Base-by-base conservation (phyloP, 2,888 invertebrate genomes). In the Tuberolachnus salignus region DNA sequence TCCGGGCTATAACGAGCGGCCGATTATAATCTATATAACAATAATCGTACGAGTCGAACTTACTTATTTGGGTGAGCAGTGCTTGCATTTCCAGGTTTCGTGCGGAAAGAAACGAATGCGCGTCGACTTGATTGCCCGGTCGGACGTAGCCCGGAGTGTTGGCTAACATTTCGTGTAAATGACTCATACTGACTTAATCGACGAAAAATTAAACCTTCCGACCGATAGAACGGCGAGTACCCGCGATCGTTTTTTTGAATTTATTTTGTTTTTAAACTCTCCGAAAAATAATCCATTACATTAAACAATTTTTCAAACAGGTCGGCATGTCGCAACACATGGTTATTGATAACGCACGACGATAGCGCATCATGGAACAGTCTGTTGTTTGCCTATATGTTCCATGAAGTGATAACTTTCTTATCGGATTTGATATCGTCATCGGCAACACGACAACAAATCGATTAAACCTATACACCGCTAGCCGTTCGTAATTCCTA, bases 31-130 rank as follows among this genome's bases (percentile, higher is more conserved):
- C n/a, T n/a, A n/a, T 34, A 34, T 6, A 34, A 3, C 6, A 34
- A 34, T 34, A 34, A 34, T 34, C 6, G 6, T 34, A 34, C 34
- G 19, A 69, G 9, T 44, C 2, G 6, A 16, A 46, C 21, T 21
- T 42, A 72, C 82, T 87, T 80, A 93, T 88, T 71, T 90, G 89
- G 83, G 90, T 88, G 63, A 91, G 89, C 87, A 94, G 88, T 19
- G 90, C 88, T 82, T 90, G 89, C 71, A 94, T 91, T 89, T 94
- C 94, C 82, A 89, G 87, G 72, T 91, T 88, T 83, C 92, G 88
- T 10, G 73, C 73, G 8, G 73, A 59, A 42, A 80, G 14, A 46
- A 74, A 81, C 11, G 51, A 78, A 16, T 57, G 21, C 1, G 8
- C 51, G 13, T 78, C 59, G 3, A 78, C 13, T 61, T 67, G 59